phyloP scores from a whole-genome alignment of 1,140 invertebrate genomes.

The Cheumatopsyche charites region DNA sequence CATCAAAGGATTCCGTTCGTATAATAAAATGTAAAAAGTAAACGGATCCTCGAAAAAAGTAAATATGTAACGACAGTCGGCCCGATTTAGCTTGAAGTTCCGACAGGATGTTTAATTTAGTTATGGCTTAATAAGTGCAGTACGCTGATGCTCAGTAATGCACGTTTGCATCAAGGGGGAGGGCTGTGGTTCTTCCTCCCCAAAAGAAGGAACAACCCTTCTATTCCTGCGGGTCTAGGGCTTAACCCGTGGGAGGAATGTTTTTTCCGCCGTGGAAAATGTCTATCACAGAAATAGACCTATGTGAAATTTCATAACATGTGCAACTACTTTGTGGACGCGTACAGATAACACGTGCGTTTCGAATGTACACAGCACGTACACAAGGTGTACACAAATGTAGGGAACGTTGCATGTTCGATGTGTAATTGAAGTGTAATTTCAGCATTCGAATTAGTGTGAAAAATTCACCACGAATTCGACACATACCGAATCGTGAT shows the following conservation, averaged over 20 bases:
- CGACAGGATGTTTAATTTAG: slow-evolving; percentile 38
- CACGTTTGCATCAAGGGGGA: not conserved
- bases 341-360: slow-evolving; percentile 2
- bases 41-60: not conserved
- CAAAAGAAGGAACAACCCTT: slow-evolving; percentile 17
- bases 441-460: too few relatives aligned
- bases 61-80: not conserved
- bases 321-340: slow-evolving; percentile 30
- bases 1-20: too few relatives aligned
- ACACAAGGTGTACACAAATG: too few relatives aligned
- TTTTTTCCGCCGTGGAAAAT: slow-evolving; percentile 34
- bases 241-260: slow-evolving; percentile 38
- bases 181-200: not conserved
- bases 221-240: not conserved
- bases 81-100: slow-evolving; percentile 7
- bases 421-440: not conserved
- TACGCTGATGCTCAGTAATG: slow-evolving; percentile 4
- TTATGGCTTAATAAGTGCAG: slow-evolving; percentile 35
- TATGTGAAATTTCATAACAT: slow-evolving; percentile 37
- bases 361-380: not conserved
- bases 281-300: slow-evolving; percentile 35
- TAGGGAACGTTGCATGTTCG: too few relatives aligned
- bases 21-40: too few relatives aligned
- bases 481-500: not conserved
- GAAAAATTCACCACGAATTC: too few relatives aligned